Evolutionary conservation across 2,888 invertebrate genomes (phyloP).

Genomic region (Aleiodes testaceus): DNA sequence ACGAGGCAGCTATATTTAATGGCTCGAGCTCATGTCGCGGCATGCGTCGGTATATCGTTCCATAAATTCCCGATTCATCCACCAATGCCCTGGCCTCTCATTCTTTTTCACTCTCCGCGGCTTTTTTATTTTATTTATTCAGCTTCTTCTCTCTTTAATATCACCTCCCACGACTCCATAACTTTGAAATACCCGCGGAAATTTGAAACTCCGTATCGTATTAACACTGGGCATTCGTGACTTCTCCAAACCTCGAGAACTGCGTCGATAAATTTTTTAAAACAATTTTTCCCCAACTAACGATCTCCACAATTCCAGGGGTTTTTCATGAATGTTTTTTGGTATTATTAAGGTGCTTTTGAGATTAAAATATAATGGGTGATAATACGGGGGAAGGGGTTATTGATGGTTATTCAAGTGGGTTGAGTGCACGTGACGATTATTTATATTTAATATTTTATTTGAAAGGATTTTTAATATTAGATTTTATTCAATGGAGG

Average conservation of each 20-base stretch:
- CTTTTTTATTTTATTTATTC: conserved; percentile 31
- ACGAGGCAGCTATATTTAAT: conserved; percentile 63
- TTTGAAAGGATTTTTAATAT: no score
- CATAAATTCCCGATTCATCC: conserved; percentile 66
- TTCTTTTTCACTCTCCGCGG: conserved; percentile 41
- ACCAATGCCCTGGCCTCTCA: conserved; percentile 36
- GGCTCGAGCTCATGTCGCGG: conserved; percentile 53
- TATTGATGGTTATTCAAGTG: no score
- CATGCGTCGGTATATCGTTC: conserved; percentile 52
- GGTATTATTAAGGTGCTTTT: no score
- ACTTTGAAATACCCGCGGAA: conserved; percentile 58
- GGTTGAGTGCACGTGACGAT: no score
- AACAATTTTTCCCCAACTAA: conserved; percentile 7
- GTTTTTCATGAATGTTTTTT: not conserved
- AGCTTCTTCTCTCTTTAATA: conserved; percentile 3
- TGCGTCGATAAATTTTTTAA: conserved; percentile 20
- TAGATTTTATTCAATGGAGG: no score
- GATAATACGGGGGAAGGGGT: no score
- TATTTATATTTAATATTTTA: no score
- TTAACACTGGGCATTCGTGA: conserved; percentile 56
- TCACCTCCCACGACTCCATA: conserved; percentile 50
- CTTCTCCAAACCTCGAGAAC: conserved; percentile 47
- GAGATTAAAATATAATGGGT: no score
- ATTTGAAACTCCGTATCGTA: conserved; percentile 59
- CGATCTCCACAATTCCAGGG: not conserved